Percentiles rank a stretch among this genome's conserved stretches.
These are phyloP conservation scores for Acrobeloides nanus DNA, from an alignment of 2,888 invertebrate genomes.

Conservation along the genomic window DNA sequence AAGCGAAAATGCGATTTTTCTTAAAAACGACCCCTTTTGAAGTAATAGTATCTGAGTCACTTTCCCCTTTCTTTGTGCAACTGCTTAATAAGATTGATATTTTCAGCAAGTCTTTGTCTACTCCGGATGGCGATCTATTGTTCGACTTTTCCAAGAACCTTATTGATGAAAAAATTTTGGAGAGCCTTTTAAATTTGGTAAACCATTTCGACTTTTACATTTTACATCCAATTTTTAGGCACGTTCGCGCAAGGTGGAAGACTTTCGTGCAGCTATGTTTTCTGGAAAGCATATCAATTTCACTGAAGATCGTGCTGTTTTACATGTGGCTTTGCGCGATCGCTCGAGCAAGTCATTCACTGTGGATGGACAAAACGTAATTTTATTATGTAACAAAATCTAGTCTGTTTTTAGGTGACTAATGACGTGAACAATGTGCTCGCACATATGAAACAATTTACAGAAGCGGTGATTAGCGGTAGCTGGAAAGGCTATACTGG, in stretches of 20 bases:
- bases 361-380: constrained; percentile 77
- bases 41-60: too few species aligned
- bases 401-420: constrained; percentile 60
- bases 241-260: constrained; percentile 70
- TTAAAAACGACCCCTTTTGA: too few species aligned
- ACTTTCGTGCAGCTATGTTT: constrained; percentile 83
- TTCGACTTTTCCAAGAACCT: constrained; percentile 95
- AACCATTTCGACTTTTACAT: constrained; percentile 51
- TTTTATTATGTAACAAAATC: constrained; percentile 18
- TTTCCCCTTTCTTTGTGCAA: too few species aligned
- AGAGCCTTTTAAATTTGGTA: constrained; percentile 73
- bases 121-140: constrained; percentile 83
- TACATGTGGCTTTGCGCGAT: constrained; percentile 88
- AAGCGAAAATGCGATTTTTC: too few species aligned
- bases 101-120: constrained; percentile 68
- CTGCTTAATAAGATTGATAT: constrained; percentile 57
- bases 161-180: constrained; percentile 70
- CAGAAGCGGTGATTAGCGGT: constrained; percentile 62
- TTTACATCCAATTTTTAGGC: constrained; percentile 57
- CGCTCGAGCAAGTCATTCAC: constrained; percentile 70
- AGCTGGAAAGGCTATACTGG: constrained; percentile 74
- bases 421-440: constrained; percentile 84
- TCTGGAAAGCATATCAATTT: constrained; percentile 89
- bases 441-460: constrained; percentile 87
- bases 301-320: constrained; percentile 88